Conservation (phyloP, 2,113 vertebrate genomes). For the Eurystomus gularis region DNA sequence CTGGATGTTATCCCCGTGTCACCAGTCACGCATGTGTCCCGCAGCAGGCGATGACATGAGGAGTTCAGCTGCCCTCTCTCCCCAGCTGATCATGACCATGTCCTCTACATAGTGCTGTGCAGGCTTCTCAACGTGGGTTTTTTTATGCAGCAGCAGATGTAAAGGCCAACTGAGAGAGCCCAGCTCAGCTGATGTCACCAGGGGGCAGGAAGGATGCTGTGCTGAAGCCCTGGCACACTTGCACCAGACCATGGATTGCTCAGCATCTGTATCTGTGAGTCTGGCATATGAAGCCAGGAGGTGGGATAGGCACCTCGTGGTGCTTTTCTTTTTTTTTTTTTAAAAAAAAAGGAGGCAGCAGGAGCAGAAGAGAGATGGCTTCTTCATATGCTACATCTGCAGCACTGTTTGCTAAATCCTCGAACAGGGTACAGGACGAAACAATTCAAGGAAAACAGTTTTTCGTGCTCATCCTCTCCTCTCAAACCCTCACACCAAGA, state of each 20-base stretch:
- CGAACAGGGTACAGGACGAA: neutral
- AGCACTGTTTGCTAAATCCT: neutral
- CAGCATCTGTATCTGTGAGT: neutral
- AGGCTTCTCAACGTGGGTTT: neutral
- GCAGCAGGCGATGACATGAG: neutral
- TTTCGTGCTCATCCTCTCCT: neutral
- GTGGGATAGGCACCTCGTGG: neutral
- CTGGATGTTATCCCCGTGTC: neutral
- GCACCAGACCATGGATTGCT: neutral
- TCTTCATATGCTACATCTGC: neutral
- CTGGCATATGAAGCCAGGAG: neutral
- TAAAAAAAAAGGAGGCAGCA: rapidly evolving
- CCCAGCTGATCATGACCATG: neutral
- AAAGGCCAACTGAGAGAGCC: neutral
- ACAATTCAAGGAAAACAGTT: neutral
- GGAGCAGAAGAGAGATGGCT: neutral
- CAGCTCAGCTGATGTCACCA: neutral
- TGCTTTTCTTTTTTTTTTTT: neutral
- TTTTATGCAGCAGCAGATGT: neutral
- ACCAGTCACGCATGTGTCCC: neutral
- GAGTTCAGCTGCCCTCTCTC: neutral
- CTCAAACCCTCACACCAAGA: neutral
- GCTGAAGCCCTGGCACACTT: neutral
- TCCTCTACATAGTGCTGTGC: neutral
- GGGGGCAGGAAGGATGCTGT: neutral